phyloP scores from a whole-genome alignment of 1,140 invertebrate species.

The Cecropterus lyciades region DNA sequence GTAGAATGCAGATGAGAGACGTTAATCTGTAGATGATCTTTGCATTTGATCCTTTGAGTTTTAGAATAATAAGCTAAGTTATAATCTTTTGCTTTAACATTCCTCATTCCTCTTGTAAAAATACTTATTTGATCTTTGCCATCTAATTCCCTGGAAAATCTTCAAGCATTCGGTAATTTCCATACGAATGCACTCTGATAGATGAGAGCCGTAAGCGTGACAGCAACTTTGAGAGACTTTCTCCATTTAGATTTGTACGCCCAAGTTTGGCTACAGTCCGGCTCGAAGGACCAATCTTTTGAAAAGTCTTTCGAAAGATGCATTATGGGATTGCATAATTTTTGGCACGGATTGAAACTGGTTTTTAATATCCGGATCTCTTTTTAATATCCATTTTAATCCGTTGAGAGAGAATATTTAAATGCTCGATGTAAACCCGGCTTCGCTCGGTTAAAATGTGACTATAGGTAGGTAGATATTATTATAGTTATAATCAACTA shows the following conservation, averaged over 20 bases:
- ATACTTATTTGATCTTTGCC: background rate
- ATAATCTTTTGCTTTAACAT: no score
- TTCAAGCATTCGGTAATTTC: constrained; percentile 24
- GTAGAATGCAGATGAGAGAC: no score
- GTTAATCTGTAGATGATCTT: no score
- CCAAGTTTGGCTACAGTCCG: constrained; percentile 30
- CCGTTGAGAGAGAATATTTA: no score
- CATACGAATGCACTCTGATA: constrained; percentile 30
- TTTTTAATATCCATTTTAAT: background rate
- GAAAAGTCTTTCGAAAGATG: constrained; percentile 22
- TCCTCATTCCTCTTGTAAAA: background rate
- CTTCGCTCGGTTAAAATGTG: no score
- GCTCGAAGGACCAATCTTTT: constrained; percentile 29
- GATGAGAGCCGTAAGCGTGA: constrained; percentile 30
- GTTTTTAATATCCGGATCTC: constrained; percentile 15
- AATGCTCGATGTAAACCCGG: no score
- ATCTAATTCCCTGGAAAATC: constrained; percentile 22
- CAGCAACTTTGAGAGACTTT: constrained; percentile 32
- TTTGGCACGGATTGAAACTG: constrained; percentile 20
- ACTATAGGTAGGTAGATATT: no score
- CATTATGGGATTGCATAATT: constrained; percentile 30
- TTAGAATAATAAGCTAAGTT: no score
- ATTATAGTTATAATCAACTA: no score
- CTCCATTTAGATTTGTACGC: constrained; percentile 22
- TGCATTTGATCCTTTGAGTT: no score